Base-by-base conservation (phyloP, 2,113 vertebrate genomes). In the Ceratotherium simum region DNA sequence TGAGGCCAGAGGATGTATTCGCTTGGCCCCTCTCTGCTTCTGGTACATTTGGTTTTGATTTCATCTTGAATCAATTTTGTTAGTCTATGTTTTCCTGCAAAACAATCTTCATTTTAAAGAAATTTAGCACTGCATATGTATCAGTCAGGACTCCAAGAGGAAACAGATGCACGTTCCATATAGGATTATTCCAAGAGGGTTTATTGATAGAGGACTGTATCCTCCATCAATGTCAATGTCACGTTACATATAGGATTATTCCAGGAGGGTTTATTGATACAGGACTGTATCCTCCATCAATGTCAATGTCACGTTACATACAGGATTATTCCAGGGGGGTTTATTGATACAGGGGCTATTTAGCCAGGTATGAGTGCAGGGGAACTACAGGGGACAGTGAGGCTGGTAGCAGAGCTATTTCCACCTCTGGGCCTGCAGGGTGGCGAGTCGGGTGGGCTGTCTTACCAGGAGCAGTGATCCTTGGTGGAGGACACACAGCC, bases 121-220 rank as follows among this genome's bases (percentile, higher is more conserved):
- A 58, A 51, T 36, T 62, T 48, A 72, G 60, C 69, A 1, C 7
- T 62, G 73, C 18, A 3, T 13, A 4, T 9, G 27, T 54, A 18
- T 16, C 78, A 13, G 29, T 16, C 33, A 56, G 64, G 64, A 31
- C 21, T 69, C 84, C 48, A 58, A 14, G 0, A 62, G 67, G 48
- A 85, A 33, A 9, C 0, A 90, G 73, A 46, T 0, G 17, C 9
- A 2, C 0, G 4, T 23, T 27, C 4, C 7, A 73, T 10, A 16
- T 2, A n/a, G 46, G 64, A 14, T 60, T 8, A 31, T 16, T 67
- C 33, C 27, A 17, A 78, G 33, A 64, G 79, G 1, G 46, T 33
- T 60, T 75, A 23, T 0, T 7, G 36, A 31, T 8, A 31, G 2
- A 17, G 10, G 27, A 39, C 39, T 39, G 39, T 39, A 39, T 39